Evolutionary conservation across 2,888 invertebrate species (phyloP), one percentile per base, ranked within the genome.

Genomic region (Monopis laevigella): DNA sequence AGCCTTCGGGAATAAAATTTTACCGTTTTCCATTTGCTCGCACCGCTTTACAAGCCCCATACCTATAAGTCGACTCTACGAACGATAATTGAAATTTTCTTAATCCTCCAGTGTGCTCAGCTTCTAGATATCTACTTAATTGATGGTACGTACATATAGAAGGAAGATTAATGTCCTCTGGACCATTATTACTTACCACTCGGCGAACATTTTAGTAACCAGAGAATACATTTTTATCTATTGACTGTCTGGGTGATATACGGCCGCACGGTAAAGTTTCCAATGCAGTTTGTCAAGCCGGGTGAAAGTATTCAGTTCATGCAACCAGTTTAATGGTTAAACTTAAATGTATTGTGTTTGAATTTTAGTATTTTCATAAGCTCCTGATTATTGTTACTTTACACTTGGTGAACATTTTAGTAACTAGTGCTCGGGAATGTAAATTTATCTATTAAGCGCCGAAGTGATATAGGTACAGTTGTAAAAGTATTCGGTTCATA

Each of bases 61-160:
- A 21, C 18, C 40, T 28, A 29, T 40, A 40, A 40, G 29, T 28
- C 28, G 47, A 43, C 46, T 44, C 49, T 51, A 51, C 50, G 50
- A 45, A 53, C 58, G 56, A 59, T 66, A 65, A 68, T 67, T 69
- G 67, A 67, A 63, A 60, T 62, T 66, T 65, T 62, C 61, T 62
- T 62, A 62, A 66, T 65, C 62, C 62, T 56, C 49, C 42, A 50
- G 51, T 30, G 42, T 21, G 42, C 39, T 5, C 18, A 36, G 36
- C 17, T 38, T 17, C 21, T 19, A 19, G 12, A 13, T 36, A 24
- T 21, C 3, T 24, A 36, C 13, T 36, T 24, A 36, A 24, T 16
- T 8, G 21, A 26, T 14, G 12, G 27, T 24, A 26, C 26, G 35
- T 40, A 28, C 17, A 40, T 24, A 32, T 26, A 40, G 19, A 16